Conservation (phyloP, 2,113 vertebrate species). For the Todiramphus chloris region DNA sequence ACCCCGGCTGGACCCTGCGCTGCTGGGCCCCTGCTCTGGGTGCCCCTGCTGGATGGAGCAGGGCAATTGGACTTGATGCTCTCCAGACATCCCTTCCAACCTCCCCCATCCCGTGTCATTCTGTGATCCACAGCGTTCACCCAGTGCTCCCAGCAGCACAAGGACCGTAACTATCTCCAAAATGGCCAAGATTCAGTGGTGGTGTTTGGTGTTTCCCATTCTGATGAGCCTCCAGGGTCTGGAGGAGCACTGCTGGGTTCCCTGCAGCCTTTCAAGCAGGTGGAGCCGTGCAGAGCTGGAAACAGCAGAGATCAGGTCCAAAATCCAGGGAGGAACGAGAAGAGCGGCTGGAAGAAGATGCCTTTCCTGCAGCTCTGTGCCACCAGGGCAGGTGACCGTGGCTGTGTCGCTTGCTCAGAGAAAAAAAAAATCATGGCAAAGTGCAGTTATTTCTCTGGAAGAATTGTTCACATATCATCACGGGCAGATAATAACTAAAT, state of each 20-base stretch:
- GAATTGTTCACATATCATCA: background rate
- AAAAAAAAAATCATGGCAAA: background rate
- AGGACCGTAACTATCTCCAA: background rate
- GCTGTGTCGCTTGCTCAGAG: background rate
- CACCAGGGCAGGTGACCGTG: background rate
- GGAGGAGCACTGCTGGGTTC: fast-evolving
- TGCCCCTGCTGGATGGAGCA: background rate
- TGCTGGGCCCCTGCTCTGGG: background rate
- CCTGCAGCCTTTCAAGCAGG: background rate
- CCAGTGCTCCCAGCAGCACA: background rate
- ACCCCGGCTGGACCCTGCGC: too few species aligned
- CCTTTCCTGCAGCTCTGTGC: background rate
- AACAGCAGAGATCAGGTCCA: background rate
- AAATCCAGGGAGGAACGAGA: background rate
- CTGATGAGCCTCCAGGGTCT: background rate
- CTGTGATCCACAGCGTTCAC: background rate
- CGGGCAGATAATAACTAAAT: background rate
- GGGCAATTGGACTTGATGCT: background rate
- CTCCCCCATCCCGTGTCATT: background rate
- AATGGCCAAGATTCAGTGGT: background rate
- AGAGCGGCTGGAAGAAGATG: background rate
- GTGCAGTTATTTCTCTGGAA: background rate
- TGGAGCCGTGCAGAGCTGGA: background rate
- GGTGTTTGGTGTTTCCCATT: background rate
- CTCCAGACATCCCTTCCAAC: background rate